Percentiles rank a stretch among this genome's conserved stretches.
These are phyloP conservation scores for Rhinopithecus roxellana DNA, from an alignment of 2,113 vertebrate species.

Conservation along the genomic window DNA sequence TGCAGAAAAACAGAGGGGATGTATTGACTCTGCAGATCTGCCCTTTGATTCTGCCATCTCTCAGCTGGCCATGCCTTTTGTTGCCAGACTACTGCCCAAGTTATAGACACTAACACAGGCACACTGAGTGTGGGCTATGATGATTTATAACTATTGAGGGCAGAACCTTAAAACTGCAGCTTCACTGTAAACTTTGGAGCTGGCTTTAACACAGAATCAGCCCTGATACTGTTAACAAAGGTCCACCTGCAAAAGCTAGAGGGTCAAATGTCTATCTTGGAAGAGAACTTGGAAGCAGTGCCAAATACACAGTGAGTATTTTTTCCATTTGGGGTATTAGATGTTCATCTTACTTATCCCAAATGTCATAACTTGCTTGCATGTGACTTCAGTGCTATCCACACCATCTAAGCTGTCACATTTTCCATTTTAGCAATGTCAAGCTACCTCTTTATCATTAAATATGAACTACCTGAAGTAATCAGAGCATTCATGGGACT, in stretches of 20 bases:
- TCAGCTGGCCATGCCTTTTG: background rate
- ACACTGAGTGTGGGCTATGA: background rate
- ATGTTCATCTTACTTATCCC: background rate
- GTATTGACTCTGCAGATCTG: background rate
- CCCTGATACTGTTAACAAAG: background rate
- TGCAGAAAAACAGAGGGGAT: background rate
- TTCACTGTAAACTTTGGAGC: background rate
- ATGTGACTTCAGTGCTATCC: background rate
- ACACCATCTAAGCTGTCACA: slow-evolving; percentile 14
- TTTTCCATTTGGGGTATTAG: background rate
- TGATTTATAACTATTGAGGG: background rate
- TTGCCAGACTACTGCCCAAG: background rate
- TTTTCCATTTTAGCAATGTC: slow-evolving; percentile 93
- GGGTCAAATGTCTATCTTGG: background rate
- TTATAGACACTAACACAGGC: background rate
- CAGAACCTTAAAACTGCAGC: background rate
- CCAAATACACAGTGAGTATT: background rate
- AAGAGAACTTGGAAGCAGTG: background rate
- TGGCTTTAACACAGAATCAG: background rate
- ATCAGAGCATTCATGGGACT: slow-evolving; percentile 93
- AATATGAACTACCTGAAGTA: slow-evolving; percentile 98
- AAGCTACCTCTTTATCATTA: slow-evolving; percentile 99
- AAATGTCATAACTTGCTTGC: background rate
- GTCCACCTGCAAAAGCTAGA: background rate
- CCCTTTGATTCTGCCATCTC: background rate